A percentile compares a stretch with the other conserved stretches of the same genome.
These are phyloP conservation scores for Netelia inedita DNA, from an alignment of 2,888 invertebrate species.

Conservation along the genomic window DNA sequence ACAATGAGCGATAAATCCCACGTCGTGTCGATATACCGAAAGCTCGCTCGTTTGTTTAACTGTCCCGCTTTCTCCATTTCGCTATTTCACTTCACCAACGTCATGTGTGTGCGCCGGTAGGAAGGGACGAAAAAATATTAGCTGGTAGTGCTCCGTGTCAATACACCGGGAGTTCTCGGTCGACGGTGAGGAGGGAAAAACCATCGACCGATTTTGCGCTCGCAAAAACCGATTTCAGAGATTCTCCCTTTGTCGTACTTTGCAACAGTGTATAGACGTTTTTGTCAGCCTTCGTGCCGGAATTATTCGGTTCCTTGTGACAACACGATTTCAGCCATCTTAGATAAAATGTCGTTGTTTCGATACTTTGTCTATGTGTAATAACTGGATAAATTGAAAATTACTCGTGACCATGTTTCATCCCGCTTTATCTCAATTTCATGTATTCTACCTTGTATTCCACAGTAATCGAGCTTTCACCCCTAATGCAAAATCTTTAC, in stretches of 20 bases:
- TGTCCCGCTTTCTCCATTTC: slow-evolving; percentile 66
- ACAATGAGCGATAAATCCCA: slow-evolving; percentile 70
- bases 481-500: too few species aligned
- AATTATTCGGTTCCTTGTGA: slow-evolving; percentile 24
- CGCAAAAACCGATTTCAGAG: slow-evolving; percentile 30
- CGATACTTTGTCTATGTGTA: too few species aligned
- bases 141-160: slow-evolving; percentile 54
- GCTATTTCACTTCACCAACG: slow-evolving; percentile 67
- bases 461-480: too few species aligned
- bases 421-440: too few species aligned
- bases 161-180: slow-evolving; percentile 38
- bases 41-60: slow-evolving; percentile 68
- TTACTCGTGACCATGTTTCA: too few species aligned
- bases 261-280: background rate
- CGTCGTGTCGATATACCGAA: slow-evolving; percentile 68
- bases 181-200: slow-evolving; percentile 27
- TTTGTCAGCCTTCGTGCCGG: slow-evolving; percentile 1
- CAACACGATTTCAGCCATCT: too few species aligned
- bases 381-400: too few species aligned
- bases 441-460: too few species aligned
- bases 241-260: slow-evolving; percentile 28
- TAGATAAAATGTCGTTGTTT: too few species aligned
- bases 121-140: slow-evolving; percentile 60
- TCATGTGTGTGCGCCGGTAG: slow-evolving; percentile 52
- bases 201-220: slow-evolving; percentile 52